phyloP scores from a whole-genome alignment of 1,140 invertebrate genomes.

The Cydia pomonella region DNA sequence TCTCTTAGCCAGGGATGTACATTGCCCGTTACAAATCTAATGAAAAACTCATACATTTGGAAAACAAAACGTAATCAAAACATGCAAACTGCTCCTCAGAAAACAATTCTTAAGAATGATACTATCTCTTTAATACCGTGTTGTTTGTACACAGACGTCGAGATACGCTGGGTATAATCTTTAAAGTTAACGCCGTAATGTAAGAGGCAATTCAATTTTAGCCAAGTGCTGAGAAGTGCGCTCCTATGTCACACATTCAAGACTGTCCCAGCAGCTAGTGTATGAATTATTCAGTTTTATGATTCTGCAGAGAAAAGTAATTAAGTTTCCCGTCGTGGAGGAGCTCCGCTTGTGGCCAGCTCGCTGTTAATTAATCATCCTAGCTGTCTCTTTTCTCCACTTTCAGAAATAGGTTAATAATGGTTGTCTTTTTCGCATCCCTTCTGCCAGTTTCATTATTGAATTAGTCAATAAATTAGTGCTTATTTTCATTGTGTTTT shows the following conservation, averaged over 20 bases:
- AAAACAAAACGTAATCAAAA: too few species aligned
- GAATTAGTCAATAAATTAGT: conserved; percentile 61
- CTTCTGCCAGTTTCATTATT: conserved; percentile 59
- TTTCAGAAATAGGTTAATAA: conserved; percentile 70
- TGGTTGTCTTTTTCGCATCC: conserved; percentile 64
- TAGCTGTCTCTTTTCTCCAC: conserved; percentile 57
- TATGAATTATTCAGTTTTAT: conserved; percentile 71
- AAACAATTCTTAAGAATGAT: too few species aligned
- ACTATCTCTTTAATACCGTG: too few species aligned
- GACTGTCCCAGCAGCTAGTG: conserved; percentile 51
- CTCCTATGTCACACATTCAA: conserved; percentile 52
- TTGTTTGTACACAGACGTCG: background rate
- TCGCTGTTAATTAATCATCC: conserved; percentile 71
- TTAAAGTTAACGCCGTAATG: conserved; percentile 39
- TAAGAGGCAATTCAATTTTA: conserved; percentile 55
- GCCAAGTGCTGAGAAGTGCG: conserved; percentile 44
- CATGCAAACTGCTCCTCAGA: too few species aligned
- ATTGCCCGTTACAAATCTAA: too few species aligned
- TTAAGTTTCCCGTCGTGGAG: conserved; percentile 64
- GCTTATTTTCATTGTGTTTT: conserved; percentile 49
- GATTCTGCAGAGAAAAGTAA: conserved; percentile 70
- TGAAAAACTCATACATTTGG: too few species aligned
- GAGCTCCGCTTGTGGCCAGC: conserved; percentile 59
- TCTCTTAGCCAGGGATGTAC: too few species aligned
- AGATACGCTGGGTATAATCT: conserved; percentile 32